Evolutionary conservation across 1,140 invertebrate species (phyloP).

Genomic region (Drosophila jambulina): DNA sequence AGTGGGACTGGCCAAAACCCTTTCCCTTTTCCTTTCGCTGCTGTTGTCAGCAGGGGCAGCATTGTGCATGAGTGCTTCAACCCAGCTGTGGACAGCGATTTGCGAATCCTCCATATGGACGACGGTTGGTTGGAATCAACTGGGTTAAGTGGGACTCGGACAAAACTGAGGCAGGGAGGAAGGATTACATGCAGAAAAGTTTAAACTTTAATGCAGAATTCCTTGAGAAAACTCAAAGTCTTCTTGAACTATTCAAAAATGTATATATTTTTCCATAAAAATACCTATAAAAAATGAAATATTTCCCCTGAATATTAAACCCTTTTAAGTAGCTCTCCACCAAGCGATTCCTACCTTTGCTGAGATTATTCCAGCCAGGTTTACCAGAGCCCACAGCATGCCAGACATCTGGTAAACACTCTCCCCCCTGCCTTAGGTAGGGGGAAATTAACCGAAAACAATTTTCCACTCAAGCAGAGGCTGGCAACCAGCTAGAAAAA

Average conservation of each 20-base stretch:
- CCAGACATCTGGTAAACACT: constrained; percentile 41
- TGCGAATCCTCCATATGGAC: neutral
- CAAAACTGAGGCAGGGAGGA: neutral
- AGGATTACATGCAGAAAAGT: neutral
- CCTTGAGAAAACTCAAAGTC: neutral
- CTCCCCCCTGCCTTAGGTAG: neutral
- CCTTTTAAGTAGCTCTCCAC: neutral
- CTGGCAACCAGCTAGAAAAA: constrained; percentile 77
- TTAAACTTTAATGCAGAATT: neutral
- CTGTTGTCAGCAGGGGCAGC: constrained; percentile 43
- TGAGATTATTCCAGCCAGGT: constrained; percentile 1
- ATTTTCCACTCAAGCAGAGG: constrained; percentile 77
- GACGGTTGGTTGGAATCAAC: constrained; percentile 10
- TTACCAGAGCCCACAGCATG: constrained; percentile 48
- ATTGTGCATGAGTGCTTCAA: constrained; percentile 43
- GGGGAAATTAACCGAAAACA: constrained; percentile 73
- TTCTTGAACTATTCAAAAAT: no score
- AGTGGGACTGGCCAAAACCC: neutral
- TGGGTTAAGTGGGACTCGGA: constrained; percentile 10
- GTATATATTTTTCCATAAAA: no score
- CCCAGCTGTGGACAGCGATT: constrained; percentile 8
- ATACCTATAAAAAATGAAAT: neutral
- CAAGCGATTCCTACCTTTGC: constrained; percentile 35
- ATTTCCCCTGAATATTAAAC: neutral
- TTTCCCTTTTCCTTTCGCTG: constrained; percentile 27